Evolutionary conservation across 53 echinoderm and acorn worm species (phyloP), one percentile per base, ranked within the genome.

Genomic region (Stichopus horrens): DNA sequence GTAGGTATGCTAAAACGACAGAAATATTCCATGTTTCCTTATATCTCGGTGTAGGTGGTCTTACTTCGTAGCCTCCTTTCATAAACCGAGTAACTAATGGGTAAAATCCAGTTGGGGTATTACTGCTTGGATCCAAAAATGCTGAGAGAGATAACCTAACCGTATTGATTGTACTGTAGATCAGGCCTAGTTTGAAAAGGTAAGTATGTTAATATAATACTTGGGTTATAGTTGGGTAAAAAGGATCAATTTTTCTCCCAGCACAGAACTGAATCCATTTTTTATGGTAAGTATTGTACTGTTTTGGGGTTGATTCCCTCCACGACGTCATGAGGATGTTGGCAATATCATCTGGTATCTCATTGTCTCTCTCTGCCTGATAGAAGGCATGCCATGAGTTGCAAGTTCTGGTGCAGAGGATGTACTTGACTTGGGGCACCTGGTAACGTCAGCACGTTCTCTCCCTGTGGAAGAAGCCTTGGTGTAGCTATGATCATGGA

Each of bases 11-110:
- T 58, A 83, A 58, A 21, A 6, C 77, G 5, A 74, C 81, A 71
- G 18, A 55, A 9, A 90, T 87, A 86, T 90, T 74, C 92, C 92
- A 87, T 20, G 89, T 74, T 74, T 54, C 23, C 57, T 9, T 16
- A 58, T 83, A n/a, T 90, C 79, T 86, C 8, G 89, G 77, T 76
- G n/a, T 76, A 8, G 89, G 58, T 52, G 90, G 92, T 63, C 83
- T 80, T 21, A 90, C 68, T 14, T 92, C 79, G 60, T 54, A 90
- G 4, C 89, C 86, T 8, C 92, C 89, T 65, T 85, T 89, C 71
- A 92, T 55, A 71, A 92, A 92, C 13, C 92, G 77, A 22, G 21
- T 77, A 52, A 92, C 60, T 8, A 92, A 55, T 3, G 92, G 89
- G 19, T 92, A 86, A 4, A 22, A 78, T 5, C 91, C 91, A 4